Evolutionary conservation across 2,888 invertebrate genomes (phyloP).

Genomic region (Merodon equestris): DNA sequence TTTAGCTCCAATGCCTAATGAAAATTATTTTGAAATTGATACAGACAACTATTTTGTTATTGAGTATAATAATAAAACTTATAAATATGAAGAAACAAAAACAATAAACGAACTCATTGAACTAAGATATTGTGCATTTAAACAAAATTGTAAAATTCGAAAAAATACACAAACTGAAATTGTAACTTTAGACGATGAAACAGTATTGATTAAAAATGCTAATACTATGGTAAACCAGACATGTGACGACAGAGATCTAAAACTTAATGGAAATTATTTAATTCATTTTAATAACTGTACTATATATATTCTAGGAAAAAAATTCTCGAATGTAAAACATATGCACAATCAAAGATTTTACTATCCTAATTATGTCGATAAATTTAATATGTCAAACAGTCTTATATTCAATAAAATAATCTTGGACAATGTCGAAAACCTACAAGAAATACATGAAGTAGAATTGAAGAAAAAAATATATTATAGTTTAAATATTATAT

Average conservation of each 20-base stretch:
- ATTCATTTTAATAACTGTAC: slow-evolving; percentile 18
- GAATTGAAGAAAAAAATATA: neutral
- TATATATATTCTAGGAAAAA: neutral
- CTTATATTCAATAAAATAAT: neutral
- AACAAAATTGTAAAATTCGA: too few species aligned
- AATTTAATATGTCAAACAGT: neutral
- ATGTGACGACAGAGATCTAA: slow-evolving; percentile 20
- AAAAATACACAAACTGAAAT: slow-evolving; percentile 1
- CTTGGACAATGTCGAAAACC: neutral
- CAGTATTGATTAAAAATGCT: slow-evolving; percentile 8
- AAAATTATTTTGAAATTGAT: neutral
- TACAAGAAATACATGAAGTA: too few species aligned
- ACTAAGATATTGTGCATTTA: neutral
- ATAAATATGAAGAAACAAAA: neutral
- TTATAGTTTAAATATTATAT: neutral
- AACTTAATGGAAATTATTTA: slow-evolving; percentile 12
- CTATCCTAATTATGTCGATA: slow-evolving; percentile 10
- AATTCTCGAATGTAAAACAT: slow-evolving; percentile 24
- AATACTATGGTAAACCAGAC: slow-evolving; percentile 18
- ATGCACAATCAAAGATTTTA: slow-evolving; percentile 16
- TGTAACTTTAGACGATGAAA: slow-evolving; percentile 1
- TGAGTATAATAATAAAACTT: neutral
- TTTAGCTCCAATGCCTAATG: neutral
- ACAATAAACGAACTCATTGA: neutral
- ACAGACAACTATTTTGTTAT: neutral